A percentile compares a stretch with the other conserved stretches of the same genome.
These are phyloP conservation scores for Bolinopsis microptera DNA, from an alignment of 37 sponge, comb jelly and placozoan species.

Conservation along the genomic window DNA sequence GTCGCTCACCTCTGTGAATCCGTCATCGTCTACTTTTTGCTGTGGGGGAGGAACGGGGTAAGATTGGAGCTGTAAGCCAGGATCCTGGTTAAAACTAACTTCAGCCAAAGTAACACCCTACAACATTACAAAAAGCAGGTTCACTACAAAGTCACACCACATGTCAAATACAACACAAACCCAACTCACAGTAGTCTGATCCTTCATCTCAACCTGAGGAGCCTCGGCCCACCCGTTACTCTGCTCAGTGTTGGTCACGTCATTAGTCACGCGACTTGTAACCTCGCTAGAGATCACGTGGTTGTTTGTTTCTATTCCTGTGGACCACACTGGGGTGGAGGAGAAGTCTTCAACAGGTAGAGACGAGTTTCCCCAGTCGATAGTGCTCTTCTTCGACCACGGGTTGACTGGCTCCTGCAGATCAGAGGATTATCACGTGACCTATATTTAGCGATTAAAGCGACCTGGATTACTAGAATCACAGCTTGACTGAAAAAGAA, in stretches of 20 bases:
- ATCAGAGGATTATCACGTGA: too few species aligned
- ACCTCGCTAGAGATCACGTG: not conserved
- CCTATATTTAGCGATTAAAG: too few species aligned
- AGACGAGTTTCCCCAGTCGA: slow-evolving; percentile 15
- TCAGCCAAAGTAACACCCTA: too few species aligned
- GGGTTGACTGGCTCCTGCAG: slow-evolving; percentile 47
- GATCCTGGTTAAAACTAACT: too few species aligned
- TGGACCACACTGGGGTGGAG: not conserved
- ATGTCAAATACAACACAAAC: too few species aligned
- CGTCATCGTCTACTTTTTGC: slow-evolving; percentile 66
- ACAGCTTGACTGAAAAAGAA: too few species aligned
- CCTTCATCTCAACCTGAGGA: slow-evolving; percentile 43
- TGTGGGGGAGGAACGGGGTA: not conserved
- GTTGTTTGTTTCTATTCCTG: not conserved
- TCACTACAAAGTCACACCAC: too few species aligned
- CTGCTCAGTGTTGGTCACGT: not conserved
- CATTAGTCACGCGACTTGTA: not conserved
- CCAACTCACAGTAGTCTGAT: slow-evolving; percentile 49
- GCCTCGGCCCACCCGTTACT: not conserved
- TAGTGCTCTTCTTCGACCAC: slow-evolving; percentile 59
- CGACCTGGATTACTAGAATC: too few species aligned
- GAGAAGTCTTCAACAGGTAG: slow-evolving; percentile 11
- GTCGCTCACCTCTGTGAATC: slow-evolving; percentile 50
- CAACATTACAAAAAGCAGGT: too few species aligned
- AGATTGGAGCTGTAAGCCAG: too few species aligned